A percentile compares a stretch with the other conserved stretches of the same genome.
These are phyloP conservation scores for Diachrysia chrysitis DNA, from an alignment of 2,888 invertebrate genomes.

Conservation along the genomic window DNA sequence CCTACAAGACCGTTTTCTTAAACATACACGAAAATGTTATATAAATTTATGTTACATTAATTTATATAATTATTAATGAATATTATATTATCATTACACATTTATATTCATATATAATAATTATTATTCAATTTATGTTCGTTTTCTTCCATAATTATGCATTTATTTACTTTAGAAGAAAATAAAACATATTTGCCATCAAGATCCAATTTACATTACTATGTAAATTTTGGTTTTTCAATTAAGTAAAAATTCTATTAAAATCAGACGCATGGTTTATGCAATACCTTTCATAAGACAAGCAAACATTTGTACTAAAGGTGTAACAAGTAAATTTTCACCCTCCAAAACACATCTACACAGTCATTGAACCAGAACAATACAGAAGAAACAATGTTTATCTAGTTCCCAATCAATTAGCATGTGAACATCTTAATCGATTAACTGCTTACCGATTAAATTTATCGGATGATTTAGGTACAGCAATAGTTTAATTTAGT, in stretches of 20 bases:
- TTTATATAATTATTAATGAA: no score
- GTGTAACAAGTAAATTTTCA: neutral
- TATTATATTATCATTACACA: no score
- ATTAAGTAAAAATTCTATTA: no score
- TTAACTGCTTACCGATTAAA: slow-evolving; percentile 28
- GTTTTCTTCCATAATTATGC: no score
- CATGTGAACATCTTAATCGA: slow-evolving; percentile 17
- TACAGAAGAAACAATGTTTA: slow-evolving; percentile 6
- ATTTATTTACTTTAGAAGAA: no score
- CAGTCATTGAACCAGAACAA: slow-evolving; percentile 5
- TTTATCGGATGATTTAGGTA: neutral
- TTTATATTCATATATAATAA: no score
- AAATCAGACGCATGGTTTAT: neutral
- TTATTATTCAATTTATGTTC: no score
- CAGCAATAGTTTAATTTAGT: neutral
- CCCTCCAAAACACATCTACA: neutral
- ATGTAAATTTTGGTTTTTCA: no score
- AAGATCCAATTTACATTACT: no score
- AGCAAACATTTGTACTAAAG: no score
- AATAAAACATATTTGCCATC: no score
- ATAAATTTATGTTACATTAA: no score
- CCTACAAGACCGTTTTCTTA: neutral
- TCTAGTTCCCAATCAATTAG: slow-evolving; percentile 7
- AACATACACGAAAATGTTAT: neutral
- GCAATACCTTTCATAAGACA: neutral